A percentile compares a stretch with the other conserved stretches of the same genome.
phyloP scores from a whole-genome alignment of 2,797 vertebrate species.

The Trachurus trachurus region DNA sequence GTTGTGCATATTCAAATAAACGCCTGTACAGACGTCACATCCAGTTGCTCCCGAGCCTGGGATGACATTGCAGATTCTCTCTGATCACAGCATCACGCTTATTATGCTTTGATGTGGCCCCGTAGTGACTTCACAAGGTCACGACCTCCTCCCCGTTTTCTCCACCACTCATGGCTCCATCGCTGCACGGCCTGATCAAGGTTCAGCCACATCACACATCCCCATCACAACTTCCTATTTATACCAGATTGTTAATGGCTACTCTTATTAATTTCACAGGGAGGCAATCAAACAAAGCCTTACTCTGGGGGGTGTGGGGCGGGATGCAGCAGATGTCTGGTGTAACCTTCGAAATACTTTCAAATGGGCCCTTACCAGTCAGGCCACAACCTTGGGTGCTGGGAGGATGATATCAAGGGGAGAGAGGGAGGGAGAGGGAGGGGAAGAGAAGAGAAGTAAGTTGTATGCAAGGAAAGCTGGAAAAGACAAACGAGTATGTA shows the following conservation, averaged over 20 bases:
- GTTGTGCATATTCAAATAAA: conserved; percentile 27
- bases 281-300: conserved; percentile 73
- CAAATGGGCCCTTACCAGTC: conserved; percentile 39
- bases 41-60: conserved; percentile 1
- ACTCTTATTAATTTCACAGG: conserved; percentile 74
- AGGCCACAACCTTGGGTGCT: conserved; percentile 50
- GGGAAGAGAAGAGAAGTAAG: neutral
- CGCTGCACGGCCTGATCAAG: conserved; percentile 41
- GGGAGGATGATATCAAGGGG: conserved; percentile 21
- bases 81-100: conserved; percentile 34
- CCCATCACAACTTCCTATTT: conserved; percentile 55
- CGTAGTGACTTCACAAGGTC: conserved; percentile 63
- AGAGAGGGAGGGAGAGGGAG: neutral
- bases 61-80: conserved; percentile 67
- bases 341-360: conserved; percentile 71
- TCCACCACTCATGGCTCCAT: conserved; percentile 23
- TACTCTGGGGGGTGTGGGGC: conserved; percentile 34
- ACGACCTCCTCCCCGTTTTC: conserved; percentile 28
- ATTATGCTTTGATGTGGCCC: conserved; percentile 40
- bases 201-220: conserved; percentile 48
- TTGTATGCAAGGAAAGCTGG: conserved; percentile 32
- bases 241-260: conserved; percentile 70
- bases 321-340: conserved; percentile 65
- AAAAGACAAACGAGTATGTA: conserved; percentile 12
- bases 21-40: neutral